phyloP scores from a whole-genome alignment of 2,113 vertebrate species.

The Bubalus kerabau region DNA sequence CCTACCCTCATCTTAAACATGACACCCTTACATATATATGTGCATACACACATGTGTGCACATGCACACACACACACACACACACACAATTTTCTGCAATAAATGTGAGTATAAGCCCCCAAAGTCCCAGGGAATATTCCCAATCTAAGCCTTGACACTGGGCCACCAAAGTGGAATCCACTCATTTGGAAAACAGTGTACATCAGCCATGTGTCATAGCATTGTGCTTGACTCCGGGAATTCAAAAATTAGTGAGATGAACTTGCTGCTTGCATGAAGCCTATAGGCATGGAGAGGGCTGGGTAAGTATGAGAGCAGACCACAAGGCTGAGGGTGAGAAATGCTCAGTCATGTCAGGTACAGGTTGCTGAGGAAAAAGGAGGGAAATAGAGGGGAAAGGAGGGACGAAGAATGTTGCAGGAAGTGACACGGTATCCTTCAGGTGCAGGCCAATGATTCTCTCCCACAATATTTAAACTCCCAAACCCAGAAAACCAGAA shows the following conservation, averaged over 20 bases:
- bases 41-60: neutral
- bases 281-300: neutral
- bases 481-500: neutral
- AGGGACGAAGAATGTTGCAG: neutral
- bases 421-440: neutral
- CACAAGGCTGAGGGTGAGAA: neutral
- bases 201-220: neutral
- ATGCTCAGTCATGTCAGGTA: neutral
- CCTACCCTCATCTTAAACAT: neutral
- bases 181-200: neutral
- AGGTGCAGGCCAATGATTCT: neutral
- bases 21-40: neutral
- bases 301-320: neutral
- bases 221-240: neutral
- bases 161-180: neutral
- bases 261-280: too few relatives aligned
- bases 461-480: constrained; percentile 12
- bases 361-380: neutral
- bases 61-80: fast-evolving
- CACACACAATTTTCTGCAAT: neutral
- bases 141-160: neutral
- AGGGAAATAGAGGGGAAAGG: neutral
- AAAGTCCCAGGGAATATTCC: neutral
- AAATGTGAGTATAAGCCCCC: neutral
- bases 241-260: neutral